These are phyloP conservation scores for Dolomedes plantarius DNA, from an alignment of 2,888 invertebrate species.

Conservation along the genomic window DNA sequence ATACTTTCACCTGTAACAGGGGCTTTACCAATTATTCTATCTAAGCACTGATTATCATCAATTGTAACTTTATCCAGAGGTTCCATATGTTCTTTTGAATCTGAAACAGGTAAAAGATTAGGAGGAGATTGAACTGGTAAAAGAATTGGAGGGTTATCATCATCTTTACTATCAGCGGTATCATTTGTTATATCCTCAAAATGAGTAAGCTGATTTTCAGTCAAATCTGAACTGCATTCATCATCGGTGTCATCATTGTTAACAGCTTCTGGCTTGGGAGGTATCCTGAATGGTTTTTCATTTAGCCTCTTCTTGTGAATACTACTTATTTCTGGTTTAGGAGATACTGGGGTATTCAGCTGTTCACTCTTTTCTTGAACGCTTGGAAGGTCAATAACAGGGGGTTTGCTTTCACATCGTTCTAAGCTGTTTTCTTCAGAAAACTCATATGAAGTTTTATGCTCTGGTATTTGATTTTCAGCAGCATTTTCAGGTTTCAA, in stretches of 20 bases:
- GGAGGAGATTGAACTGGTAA: conserved; percentile 51
- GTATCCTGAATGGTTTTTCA: conserved; percentile 17
- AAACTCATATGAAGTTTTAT: conserved; percentile 21
- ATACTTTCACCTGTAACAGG: background rate
- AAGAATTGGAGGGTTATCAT: conserved; percentile 62
- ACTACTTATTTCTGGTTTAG: conserved; percentile 31
- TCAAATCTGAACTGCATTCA: conserved; percentile 41
- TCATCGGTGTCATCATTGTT: conserved; percentile 63
- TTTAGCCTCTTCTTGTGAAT: conserved; percentile 1
- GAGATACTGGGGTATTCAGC: conserved; percentile 15
- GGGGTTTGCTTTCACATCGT: conserved; percentile 53
- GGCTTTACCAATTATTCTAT: conserved; percentile 11
- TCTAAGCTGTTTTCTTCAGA: conserved; percentile 27
- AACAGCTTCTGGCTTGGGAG: conserved; percentile 27
- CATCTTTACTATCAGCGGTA: conserved; percentile 64
- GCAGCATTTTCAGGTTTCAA: background rate
- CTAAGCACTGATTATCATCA: conserved; percentile 23
- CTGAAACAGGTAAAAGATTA: conserved; percentile 33
- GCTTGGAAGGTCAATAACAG: conserved; percentile 60
- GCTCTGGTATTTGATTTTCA: conserved; percentile 1
- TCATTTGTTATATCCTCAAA: conserved; percentile 70
- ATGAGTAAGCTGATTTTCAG: conserved; percentile 58
- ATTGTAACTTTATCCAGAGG: conserved; percentile 4
- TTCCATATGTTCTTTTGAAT: conserved; percentile 45
- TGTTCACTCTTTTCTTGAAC: conserved; percentile 24